Base-by-base conservation (phyloP, 2,113 vertebrate species). In the Misgurnus mizolepis region DNA sequence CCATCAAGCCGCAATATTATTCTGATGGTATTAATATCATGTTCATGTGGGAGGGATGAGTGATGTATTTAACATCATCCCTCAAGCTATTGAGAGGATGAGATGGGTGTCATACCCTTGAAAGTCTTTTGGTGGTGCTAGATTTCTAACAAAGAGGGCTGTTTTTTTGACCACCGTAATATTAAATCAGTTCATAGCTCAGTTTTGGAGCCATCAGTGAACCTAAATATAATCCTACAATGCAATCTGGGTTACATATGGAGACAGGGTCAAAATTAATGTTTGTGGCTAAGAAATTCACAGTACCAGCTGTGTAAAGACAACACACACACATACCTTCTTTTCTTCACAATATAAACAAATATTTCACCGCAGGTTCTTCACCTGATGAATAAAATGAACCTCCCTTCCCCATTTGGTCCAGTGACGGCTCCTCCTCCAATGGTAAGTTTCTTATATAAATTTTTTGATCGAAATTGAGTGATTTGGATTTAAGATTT, bases 361-460 rank as follows among this genome's bases (percentile, higher is more conserved):
- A 4, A 14, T 41, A 65, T 50, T 78, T 65, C 43, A 64, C 84
- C 90, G 80, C 90, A 99, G 98, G 98, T 99, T 45, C 95, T 99
- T 83, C 97, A 99, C 90, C 92, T 99, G 82, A 99, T 99, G 97
- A 99, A 99, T 92, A 99, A 98, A 92, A 98, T 99, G 98, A 98
- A 98, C 89, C 91, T 99, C 72, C 98, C 96, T 0, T 93, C 95
- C 86, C 98, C 97, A 15, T 99, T 99, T 88, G 96, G 97, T 81
- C 95, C 94, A 22, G 77, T 98, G 84, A 97, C 95, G 40, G 87
- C 94, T 67, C 93, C 93, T 41, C 96, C 97, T 80, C 98, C 95
- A 2, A 83, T 95, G 94, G 98, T 99, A 91, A 95, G 88, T 12
- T 60, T 27, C 17, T 17, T 50, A 0, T 55, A 12, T 27, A 7